A percentile compares a stretch with the other conserved stretches of the same genome.
Evolutionary conservation across 2,888 invertebrate genomes (phyloP).

Genomic region (Automeris io): DNA sequence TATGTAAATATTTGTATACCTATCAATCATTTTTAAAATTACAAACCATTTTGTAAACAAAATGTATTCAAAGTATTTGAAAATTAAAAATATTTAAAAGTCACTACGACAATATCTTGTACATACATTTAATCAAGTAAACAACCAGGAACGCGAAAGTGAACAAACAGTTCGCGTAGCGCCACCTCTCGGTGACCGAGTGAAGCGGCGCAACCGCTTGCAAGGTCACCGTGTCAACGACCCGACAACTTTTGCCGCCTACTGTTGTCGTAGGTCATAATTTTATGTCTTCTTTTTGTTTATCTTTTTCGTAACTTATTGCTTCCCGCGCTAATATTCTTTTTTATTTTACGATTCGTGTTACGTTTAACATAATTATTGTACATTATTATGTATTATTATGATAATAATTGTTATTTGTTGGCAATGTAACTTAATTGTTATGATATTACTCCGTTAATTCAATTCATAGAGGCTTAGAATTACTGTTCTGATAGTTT

Average conservation of each 20-base stretch:
- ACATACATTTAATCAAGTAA: not conserved
- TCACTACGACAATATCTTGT: not conserved
- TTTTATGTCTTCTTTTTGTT: constrained; percentile 77
- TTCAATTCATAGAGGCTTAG: no score
- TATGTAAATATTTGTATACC: no score
- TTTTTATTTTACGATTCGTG: constrained; percentile 12
- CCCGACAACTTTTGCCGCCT: constrained; percentile 75
- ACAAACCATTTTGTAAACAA: no score
- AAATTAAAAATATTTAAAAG: not conserved
- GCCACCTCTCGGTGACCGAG: constrained; percentile 58
- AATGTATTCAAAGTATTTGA: no score
- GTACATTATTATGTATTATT: not conserved
- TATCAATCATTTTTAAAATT: no score
- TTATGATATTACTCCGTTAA: no score
- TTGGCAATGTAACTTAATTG: no score
- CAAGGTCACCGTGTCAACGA: constrained; percentile 75
- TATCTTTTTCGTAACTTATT: constrained; percentile 74
- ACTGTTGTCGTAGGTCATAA: constrained; percentile 77
- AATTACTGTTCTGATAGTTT: no score
- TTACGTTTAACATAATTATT: constrained; percentile 11
- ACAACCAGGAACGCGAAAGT: constrained; percentile 3
- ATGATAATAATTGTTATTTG: no score
- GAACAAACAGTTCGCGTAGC: constrained; percentile 10
- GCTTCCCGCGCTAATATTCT: constrained; percentile 58
- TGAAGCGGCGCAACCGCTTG: constrained; percentile 36